Percentiles rank a stretch among this genome's conserved stretches.
phyloP scores from a whole-genome alignment of 2,113 vertebrate genomes.

The Tor tambroides region DNA sequence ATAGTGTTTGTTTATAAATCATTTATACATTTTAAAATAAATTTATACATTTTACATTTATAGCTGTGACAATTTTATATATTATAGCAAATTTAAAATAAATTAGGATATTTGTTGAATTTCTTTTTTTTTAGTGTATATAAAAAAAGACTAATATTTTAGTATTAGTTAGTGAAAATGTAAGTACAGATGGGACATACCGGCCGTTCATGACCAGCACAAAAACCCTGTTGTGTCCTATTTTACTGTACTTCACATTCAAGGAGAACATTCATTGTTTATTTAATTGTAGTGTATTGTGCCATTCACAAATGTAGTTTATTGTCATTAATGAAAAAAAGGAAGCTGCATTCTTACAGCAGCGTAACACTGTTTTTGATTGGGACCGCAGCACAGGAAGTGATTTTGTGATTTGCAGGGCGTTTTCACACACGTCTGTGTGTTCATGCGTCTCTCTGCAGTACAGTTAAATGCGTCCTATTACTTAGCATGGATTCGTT shows the following conservation, averaged over 20 bases:
- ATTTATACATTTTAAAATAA: no score
- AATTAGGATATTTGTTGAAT: no score
- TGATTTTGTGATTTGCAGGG: background rate
- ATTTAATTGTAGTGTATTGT: background rate
- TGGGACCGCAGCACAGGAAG: constrained; percentile 39
- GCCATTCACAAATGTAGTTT: background rate
- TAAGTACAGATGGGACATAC: background rate
- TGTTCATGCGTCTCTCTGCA: constrained; percentile 63
- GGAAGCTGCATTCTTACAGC: background rate
- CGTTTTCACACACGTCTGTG: constrained; percentile 53
- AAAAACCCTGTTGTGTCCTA: no score
- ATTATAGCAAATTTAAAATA: no score
- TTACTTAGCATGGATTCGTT: constrained; percentile 73
- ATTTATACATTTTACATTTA: no score
- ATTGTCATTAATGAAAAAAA: background rate
- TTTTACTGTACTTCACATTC: constrained; percentile 24
- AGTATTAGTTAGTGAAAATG: background rate
- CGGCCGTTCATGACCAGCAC: no score
- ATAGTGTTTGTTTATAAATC: no score
- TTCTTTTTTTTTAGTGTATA: no score
- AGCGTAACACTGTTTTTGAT: constrained; percentile 47
- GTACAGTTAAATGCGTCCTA: constrained; percentile 75
- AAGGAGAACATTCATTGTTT: background rate
- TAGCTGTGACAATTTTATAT: no score
- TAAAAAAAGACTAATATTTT: no score